These are phyloP conservation scores for Dromiciops gliroides DNA, from an alignment of 2,113 vertebrate species.

Conservation along the genomic window DNA sequence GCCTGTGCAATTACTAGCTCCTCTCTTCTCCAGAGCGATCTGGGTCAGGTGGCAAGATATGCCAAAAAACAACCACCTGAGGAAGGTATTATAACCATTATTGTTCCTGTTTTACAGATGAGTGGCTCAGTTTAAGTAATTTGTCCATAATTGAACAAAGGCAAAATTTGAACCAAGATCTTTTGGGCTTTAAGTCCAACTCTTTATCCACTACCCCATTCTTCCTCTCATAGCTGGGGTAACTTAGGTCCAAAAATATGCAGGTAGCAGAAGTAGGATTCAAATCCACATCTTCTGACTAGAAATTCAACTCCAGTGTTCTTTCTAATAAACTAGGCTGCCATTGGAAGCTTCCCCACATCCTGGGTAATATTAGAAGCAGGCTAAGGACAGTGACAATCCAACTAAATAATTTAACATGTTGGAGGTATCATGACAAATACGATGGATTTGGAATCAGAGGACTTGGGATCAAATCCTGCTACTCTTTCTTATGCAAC, in stretches of 20 bases:
- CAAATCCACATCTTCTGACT: neutral
- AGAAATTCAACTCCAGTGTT: neutral
- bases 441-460: neutral
- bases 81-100: neutral
- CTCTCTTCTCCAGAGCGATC: too few relatives aligned
- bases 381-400: neutral
- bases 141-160: neutral
- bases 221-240: too few relatives aligned
- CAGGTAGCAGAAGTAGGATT: neutral
- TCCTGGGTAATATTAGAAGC: neutral
- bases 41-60: too few relatives aligned
- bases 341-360: neutral
- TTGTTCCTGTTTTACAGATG: neutral
- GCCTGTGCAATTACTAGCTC: too few relatives aligned
- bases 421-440: neutral
- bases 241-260: too few relatives aligned
- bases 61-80: neutral
- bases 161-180: neutral
- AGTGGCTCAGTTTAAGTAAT: neutral
- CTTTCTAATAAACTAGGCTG: neutral
- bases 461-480: neutral
- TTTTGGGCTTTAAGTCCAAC: neutral
- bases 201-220: neutral
- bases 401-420: neutral
- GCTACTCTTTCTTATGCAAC: neutral